These are phyloP conservation scores for Yoshiicerus persimilis DNA, from an alignment of 1,140 invertebrate species.

Conservation along the genomic window DNA sequence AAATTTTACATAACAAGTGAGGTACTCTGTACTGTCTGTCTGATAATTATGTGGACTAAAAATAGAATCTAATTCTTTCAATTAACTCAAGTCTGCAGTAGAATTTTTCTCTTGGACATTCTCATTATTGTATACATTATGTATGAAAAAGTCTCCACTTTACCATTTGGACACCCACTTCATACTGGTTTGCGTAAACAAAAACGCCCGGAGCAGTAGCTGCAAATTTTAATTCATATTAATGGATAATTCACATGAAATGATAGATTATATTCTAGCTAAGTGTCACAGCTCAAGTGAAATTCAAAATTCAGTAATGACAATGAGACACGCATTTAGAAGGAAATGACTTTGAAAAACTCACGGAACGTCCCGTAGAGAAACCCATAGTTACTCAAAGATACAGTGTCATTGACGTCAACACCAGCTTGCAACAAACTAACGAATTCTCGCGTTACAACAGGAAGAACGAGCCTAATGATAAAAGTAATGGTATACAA, in stretches of 20 bases:
- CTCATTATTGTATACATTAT: no score
- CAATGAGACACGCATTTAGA: background rate
- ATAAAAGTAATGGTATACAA: conserved; percentile 26
- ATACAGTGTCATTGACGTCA: conserved; percentile 70
- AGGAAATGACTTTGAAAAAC: background rate
- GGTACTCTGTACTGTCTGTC: no score
- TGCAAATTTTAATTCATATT: background rate
- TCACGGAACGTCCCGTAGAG: conserved; percentile 90
- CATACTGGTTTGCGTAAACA: conserved; percentile 87
- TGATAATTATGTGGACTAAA: no score
- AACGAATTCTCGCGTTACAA: conserved; percentile 83
- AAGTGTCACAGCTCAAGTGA: background rate
- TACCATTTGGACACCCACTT: conserved; percentile 81
- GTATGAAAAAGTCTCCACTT: no score
- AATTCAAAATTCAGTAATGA: background rate
- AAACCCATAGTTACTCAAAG: conserved; percentile 89
- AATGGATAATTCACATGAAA: background rate
- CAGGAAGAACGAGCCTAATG: conserved; percentile 75
- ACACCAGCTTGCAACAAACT: conserved; percentile 69
- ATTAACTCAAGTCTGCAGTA: no score
- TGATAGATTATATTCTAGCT: no score
- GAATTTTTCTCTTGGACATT: no score
- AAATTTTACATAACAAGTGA: no score
- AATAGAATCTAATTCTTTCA: no score
- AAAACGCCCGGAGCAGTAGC: conserved; percentile 86